A percentile compares a stretch with the other conserved stretches of the same genome.
These are phyloP conservation scores for Lucifuga dentata DNA, from an alignment of 2,113 vertebrate species.

Conservation along the genomic window DNA sequence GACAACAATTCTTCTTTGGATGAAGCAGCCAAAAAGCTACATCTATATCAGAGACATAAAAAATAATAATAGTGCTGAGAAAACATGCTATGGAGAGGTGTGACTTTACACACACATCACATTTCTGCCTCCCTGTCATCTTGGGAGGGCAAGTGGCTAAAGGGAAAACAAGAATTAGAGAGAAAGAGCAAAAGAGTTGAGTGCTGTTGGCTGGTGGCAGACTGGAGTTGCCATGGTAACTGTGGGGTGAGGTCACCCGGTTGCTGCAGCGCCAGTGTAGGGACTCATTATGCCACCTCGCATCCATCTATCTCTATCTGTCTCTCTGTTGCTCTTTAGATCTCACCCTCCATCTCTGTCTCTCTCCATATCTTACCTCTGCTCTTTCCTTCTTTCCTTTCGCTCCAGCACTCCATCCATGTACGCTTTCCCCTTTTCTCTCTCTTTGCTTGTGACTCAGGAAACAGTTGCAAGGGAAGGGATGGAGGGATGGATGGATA, in stretches of 20 bases:
- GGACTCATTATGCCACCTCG: conserved; percentile 76
- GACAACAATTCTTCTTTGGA: conserved; percentile 1
- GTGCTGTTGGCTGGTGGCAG: conserved; percentile 66
- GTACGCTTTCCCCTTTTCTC: not conserved
- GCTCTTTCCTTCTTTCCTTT: conserved; percentile 22
- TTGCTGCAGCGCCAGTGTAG: conserved; percentile 66
- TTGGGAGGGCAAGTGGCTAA: conserved; percentile 48
- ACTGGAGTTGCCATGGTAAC: conserved; percentile 78
- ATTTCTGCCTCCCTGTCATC: conserved; percentile 47
- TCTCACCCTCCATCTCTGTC: not conserved
- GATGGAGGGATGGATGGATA: conserved; percentile 8
- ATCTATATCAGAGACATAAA: conserved; percentile 1
- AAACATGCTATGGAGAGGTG: conserved; percentile 8
- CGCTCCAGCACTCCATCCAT: conserved; percentile 2
- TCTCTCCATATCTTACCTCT: conserved; percentile 16
- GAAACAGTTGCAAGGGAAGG: not conserved
- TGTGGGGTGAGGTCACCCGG: conserved; percentile 75
- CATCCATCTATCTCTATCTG: conserved; percentile 67
- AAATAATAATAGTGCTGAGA: conserved; percentile 6
- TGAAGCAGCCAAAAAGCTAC: conserved; percentile 15
- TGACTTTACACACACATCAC: conserved; percentile 42
- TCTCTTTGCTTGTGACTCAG: conserved; percentile 22
- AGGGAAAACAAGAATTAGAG: conserved; percentile 52
- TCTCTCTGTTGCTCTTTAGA: not conserved
- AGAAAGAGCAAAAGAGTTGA: conserved; percentile 40